These are phyloP conservation scores for Periplaneta americana DNA, from an alignment of 1,140 invertebrate species.

Conservation along the genomic window DNA sequence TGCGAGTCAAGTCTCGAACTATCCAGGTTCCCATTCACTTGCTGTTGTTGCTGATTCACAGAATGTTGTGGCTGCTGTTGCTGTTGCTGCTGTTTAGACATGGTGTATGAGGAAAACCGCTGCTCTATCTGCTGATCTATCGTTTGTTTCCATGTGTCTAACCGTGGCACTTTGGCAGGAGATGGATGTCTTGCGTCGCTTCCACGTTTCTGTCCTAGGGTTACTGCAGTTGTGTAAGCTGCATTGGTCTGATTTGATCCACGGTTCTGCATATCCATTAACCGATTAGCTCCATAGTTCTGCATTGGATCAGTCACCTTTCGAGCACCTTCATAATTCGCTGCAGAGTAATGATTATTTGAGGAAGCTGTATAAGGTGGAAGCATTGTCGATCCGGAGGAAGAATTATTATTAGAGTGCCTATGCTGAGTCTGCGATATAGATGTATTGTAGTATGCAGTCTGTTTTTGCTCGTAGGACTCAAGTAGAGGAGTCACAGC, in stretches of 20 bases:
- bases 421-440: neutral
- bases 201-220: slow-evolving; percentile 6
- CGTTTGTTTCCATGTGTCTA: slow-evolving; percentile 44
- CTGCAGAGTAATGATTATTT: neutral
- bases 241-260: slow-evolving; percentile 1
- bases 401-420: neutral
- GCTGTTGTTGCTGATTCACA: neutral
- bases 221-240: neutral
- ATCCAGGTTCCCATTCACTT: slow-evolving; percentile 3
- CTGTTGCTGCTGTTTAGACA: slow-evolving; percentile 17
- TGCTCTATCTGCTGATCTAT: slow-evolving; percentile 51
- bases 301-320: neutral
- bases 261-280: neutral
- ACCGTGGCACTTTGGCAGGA: slow-evolving; percentile 41
- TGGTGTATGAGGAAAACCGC: slow-evolving; percentile 30
- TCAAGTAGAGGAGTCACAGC: neutral
- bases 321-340: neutral
- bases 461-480: neutral
- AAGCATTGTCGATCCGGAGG: neutral
- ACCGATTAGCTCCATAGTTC: neutral
- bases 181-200: slow-evolving; percentile 18
- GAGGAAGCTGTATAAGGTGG: neutral
- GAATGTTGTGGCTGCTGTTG: slow-evolving; percentile 14
- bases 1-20: slow-evolving; percentile 27
- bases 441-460: neutral